These are phyloP conservation scores for Sphaeramia orbicularis DNA, from an alignment of 2,797 vertebrate genomes.

Conservation along the genomic window DNA sequence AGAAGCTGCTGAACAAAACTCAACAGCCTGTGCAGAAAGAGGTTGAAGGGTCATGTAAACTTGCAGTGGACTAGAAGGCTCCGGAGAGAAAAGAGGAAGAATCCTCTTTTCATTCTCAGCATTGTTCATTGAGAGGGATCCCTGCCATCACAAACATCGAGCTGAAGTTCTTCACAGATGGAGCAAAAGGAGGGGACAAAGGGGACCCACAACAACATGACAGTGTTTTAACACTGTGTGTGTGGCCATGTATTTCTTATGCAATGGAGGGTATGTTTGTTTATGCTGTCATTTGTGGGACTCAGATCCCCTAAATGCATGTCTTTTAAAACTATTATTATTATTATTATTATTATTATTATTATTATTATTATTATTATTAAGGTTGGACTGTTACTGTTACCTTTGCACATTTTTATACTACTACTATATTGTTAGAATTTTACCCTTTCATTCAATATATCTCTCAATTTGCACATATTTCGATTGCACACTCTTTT, in stretches of 20 bases:
- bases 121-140: slow-evolving; percentile 74
- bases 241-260: neutral
- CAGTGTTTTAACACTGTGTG: slow-evolving; percentile 50
- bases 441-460: too few relatives aligned
- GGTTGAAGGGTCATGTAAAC: slow-evolving; percentile 87
- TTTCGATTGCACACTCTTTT: too few relatives aligned
- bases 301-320: too few relatives aligned
- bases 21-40: slow-evolving; percentile 76
- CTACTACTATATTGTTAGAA: too few relatives aligned
- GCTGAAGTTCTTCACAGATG: slow-evolving; percentile 68
- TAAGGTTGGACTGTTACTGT: too few relatives aligned
- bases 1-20: slow-evolving; percentile 77
- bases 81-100: slow-evolving; percentile 76
- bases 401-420: too few relatives aligned
- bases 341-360: too few relatives aligned
- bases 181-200: slow-evolving; percentile 65
- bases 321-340: too few relatives aligned
- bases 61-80: slow-evolving; percentile 75
- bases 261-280: neutral
- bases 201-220: slow-evolving; percentile 61
- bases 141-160: slow-evolving; percentile 74
- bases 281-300: too few relatives aligned
- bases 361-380: too few relatives aligned
- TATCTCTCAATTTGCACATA: too few relatives aligned
- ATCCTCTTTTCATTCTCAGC: slow-evolving; percentile 75